phyloP scores from a whole-genome alignment of 2,888 invertebrate genomes.

The Dasypogon diadema region DNA sequence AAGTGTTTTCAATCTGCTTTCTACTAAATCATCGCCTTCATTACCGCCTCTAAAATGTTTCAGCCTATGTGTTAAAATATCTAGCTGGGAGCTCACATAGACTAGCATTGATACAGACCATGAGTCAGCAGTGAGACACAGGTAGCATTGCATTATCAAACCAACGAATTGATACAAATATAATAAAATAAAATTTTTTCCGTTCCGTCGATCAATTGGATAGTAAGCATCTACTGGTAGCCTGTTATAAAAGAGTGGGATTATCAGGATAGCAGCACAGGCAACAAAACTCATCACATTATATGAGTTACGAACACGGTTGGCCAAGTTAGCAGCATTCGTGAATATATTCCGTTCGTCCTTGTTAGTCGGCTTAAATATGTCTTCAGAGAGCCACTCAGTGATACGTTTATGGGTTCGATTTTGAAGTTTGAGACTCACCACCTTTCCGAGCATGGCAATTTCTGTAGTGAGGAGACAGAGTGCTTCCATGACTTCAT shows the following conservation, averaged over 20 bases:
- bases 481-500: not conserved
- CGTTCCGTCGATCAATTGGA: not conserved
- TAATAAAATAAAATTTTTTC: not conserved
- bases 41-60: not conserved
- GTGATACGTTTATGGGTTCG: not conserved
- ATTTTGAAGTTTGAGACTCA: not conserved
- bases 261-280: too few relatives aligned
- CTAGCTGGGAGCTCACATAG: constrained; percentile 5
- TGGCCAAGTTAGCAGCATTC: not conserved
- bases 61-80: not conserved
- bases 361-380: not conserved
- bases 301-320: not conserved
- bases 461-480: constrained; percentile 15
- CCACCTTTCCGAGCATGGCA: constrained; percentile 3
- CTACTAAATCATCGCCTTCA: not conserved
- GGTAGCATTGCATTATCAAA: not conserved
- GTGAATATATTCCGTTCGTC: not conserved
- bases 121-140: not conserved
- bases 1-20: not conserved
- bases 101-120: constrained; percentile 1
- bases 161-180: constrained; percentile 13
- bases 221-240: constrained; percentile 7
- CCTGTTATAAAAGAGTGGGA: too few relatives aligned
- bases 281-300: too few relatives aligned
- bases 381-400: not conserved